Evolutionary conservation across 2,113 vertebrate genomes (phyloP).

Genomic region (Shinisaurus crocodilurus): DNA sequence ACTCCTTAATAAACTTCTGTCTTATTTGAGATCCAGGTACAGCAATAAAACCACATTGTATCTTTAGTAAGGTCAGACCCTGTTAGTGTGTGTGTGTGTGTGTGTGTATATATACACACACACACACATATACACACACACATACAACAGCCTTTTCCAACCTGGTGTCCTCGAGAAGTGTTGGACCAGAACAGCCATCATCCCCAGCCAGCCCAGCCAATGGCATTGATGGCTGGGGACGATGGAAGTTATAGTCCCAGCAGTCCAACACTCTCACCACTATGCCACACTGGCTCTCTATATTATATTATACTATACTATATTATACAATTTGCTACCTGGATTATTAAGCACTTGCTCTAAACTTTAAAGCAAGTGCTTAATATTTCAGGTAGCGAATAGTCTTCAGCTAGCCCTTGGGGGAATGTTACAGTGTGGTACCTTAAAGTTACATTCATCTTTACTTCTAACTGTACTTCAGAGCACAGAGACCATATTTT

Average conservation of each 20-base stretch:
- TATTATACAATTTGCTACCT: too few species aligned
- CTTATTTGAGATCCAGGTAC: neutral
- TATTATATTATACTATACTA: too few species aligned
- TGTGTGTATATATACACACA: neutral
- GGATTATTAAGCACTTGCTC: too few species aligned
- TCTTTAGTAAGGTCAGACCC: neutral
- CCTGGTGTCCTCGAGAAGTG: too few species aligned
- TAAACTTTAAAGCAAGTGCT: neutral
- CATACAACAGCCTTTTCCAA: too few species aligned
- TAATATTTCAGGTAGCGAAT: neutral
- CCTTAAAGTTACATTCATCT: neutral
- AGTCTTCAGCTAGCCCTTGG: neutral
- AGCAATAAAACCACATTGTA: neutral
- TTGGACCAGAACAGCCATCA: too few species aligned
- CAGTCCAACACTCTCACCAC: too few species aligned
- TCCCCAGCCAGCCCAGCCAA: too few species aligned
- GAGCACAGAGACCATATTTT: neutral
- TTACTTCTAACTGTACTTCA: neutral
- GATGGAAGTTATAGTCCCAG: too few species aligned
- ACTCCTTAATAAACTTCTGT: neutral
- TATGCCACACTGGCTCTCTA: too few species aligned
- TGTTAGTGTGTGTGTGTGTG: neutral
- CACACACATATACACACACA: neutral
- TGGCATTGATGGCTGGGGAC: too few species aligned
- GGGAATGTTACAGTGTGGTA: neutral